Evolutionary conservation across 2,888 invertebrate species (phyloP).

Genomic region (Amitus sp.): DNA sequence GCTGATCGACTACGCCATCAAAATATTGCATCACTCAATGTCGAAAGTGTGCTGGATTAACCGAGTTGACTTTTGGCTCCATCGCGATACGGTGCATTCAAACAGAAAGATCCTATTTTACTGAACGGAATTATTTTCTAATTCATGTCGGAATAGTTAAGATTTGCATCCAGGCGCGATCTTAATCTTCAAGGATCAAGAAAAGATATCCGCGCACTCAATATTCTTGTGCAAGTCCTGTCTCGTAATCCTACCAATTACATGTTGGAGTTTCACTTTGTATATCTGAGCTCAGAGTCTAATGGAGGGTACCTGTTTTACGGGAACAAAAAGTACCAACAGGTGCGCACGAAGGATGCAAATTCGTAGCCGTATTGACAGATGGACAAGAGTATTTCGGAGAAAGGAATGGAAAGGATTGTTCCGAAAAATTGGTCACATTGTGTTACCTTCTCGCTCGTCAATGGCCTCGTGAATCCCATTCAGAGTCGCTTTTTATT

Average conservation of each 20-base stretch:
- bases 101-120: too few species aligned
- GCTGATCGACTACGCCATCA: too few species aligned
- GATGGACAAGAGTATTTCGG: constrained; percentile 17
- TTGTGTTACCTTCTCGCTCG: neutral
- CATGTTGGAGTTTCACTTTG: constrained; percentile 42
- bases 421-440: constrained; percentile 19
- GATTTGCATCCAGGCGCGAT: constrained; percentile 19
- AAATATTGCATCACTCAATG: too few species aligned
- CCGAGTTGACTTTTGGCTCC: too few species aligned
- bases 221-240: constrained; percentile 21
- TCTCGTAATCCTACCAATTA: constrained; percentile 35
- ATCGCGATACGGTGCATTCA: too few species aligned
- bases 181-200: constrained; percentile 33
- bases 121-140: constrained; percentile 14
- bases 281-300: constrained; percentile 40
- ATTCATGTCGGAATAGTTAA: constrained; percentile 11
- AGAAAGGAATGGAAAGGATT: constrained; percentile 30
- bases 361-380: constrained; percentile 44
- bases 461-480: too few species aligned
- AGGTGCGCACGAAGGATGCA: constrained; percentile 48
- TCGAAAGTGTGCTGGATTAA: too few species aligned
- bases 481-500: neutral
- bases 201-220: constrained; percentile 35
- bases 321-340: constrained; percentile 47
- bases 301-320: constrained; percentile 47